Percentiles rank a stretch among this genome's conserved stretches.
phyloP scores from a whole-genome alignment of 2,888 invertebrate species.

The Macrophya annulata region DNA sequence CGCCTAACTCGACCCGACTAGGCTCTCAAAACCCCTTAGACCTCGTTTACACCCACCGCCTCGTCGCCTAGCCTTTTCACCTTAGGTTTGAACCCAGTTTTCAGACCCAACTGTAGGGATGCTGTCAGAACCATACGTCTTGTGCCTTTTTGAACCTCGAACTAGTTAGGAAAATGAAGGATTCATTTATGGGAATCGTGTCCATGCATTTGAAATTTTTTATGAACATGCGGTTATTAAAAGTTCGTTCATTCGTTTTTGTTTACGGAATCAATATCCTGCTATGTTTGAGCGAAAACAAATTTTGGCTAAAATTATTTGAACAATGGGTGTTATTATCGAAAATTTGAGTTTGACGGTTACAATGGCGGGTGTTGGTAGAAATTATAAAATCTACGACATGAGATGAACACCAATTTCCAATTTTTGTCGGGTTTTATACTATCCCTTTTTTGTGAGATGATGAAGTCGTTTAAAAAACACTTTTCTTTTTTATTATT shows the following conservation, averaged over 20 bases:
- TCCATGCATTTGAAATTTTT: no score
- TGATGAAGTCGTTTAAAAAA: neutral
- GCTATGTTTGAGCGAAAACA: neutral
- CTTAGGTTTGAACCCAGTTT: slow-evolving; percentile 27
- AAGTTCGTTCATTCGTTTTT: neutral
- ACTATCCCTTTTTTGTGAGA: neutral
- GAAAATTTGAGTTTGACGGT: neutral
- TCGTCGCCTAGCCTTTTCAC: slow-evolving; percentile 42
- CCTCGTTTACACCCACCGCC: slow-evolving; percentile 29
- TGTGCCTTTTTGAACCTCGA: slow-evolving; percentile 26
- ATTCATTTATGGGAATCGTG: neutral
- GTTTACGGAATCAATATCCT: neutral
- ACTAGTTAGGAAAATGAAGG: neutral
- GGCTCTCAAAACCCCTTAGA: slow-evolving; percentile 28
- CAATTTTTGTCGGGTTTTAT: neutral
- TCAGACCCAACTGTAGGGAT: neutral
- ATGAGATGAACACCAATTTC: neutral
- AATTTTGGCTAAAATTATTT: neutral
- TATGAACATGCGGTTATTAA: neutral
- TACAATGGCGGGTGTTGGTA: neutral
- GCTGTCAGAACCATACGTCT: slow-evolving; percentile 29
- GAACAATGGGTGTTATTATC: neutral
- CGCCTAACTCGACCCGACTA: slow-evolving; percentile 31
- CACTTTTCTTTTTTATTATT: neutral
- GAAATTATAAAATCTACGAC: neutral